Percentiles rank a stretch among this genome's conserved stretches.
Evolutionary conservation across 2,113 vertebrate species (phyloP).

Genomic region (Aplodontia rufa): DNA sequence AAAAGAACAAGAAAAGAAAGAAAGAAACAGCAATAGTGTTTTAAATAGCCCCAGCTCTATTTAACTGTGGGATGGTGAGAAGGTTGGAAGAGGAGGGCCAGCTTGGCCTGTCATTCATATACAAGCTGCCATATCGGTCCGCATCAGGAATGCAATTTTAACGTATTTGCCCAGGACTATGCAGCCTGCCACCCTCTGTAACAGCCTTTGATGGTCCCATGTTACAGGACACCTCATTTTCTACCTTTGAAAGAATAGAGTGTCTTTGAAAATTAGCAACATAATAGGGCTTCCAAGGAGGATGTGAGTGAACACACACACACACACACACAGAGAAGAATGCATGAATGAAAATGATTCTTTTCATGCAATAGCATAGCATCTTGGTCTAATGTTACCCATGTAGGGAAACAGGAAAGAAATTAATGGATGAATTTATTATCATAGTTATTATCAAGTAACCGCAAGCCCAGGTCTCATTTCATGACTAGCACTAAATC

Average conservation of each 20-base stretch:
- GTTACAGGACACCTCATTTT: neutral
- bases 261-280: neutral
- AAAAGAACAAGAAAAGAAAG: too few relatives aligned
- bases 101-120: neutral
- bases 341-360: slow-evolving; percentile 54
- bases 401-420: slow-evolving; percentile 75
- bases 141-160: neutral
- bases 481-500: slow-evolving; percentile 48
- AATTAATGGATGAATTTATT: slow-evolving; percentile 79
- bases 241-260: neutral
- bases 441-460: slow-evolving; percentile 70
- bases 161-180: neutral
- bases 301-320: neutral
- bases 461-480: slow-evolving; percentile 67
- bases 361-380: slow-evolving; percentile 66
- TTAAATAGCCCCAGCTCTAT: neutral
- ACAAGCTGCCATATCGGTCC: neutral
- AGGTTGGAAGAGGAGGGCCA: neutral
- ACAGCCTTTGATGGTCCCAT: neutral
- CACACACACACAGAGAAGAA: neutral
- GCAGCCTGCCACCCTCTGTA: neutral
- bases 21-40: neutral
- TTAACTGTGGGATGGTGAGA: neutral
- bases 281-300: neutral
- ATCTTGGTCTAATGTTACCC: slow-evolving; percentile 61